Base-by-base conservation (phyloP, 2,888 invertebrate genomes). In the Operophtera brumata region DNA sequence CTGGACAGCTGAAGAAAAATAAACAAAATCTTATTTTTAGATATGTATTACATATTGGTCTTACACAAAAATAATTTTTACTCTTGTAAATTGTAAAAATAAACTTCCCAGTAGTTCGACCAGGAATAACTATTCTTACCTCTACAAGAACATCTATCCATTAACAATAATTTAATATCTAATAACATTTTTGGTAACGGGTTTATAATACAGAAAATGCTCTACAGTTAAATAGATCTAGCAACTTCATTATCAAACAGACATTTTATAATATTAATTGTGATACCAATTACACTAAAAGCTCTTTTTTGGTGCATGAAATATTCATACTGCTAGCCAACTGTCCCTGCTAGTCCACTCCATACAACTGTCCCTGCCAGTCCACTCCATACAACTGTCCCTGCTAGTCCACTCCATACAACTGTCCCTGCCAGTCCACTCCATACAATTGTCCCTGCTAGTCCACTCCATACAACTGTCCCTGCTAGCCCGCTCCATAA, bases 31-130 rank as follows among this genome's bases (percentile, higher is more conserved):
- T 37, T 46, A 53, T 52, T 67, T 79, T 77, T 76, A 82, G 87
- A 85, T 87, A 86, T 89, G 87, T 90, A 87, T 89, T 88, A 80
- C 80, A 84, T 84, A 85, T 84, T 86, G 84, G 82, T 88, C 82
- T 86, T 84, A 86, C 85, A 87, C 77, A 86, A 88, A 87, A 88
- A 88, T 88, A 89, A 85, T 82, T 80, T 83, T 82, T 82, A 80
- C 75, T 82, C 78, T 83, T 75, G 74, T 82, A 47, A 43, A 75
- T 79, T 87, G 87, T 84, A 88, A 90, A 90, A 90, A 90, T 89
- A 89, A 89, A 86, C 73, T 85, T 85, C 86, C 86, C 76, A 78
- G 82, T 69, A 67, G 56, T 63, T 73, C 59, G 56, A 75, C 82
- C 62, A 71, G 82, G 86, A 86, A 86, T 86, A 87, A 85, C 84